These are phyloP conservation scores for Helicoverpa zea DNA, from an alignment of 1,140 invertebrate genomes.

Conservation along the genomic window DNA sequence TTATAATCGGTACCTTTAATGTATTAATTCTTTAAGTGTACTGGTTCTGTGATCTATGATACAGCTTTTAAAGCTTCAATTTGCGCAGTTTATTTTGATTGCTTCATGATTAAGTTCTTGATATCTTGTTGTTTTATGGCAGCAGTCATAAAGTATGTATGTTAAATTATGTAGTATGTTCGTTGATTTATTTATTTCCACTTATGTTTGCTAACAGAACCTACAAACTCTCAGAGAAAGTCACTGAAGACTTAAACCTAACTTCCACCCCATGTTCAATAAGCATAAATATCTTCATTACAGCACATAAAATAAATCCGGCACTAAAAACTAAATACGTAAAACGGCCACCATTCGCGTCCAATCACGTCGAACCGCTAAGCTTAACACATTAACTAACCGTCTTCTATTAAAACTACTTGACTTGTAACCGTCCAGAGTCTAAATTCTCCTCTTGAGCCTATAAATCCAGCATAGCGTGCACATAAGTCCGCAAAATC, in stretches of 20 bases:
- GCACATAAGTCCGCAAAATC: constrained; percentile 36
- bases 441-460: constrained; percentile 32
- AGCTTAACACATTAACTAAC: background rate
- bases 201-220: background rate
- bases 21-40: constrained; percentile 14
- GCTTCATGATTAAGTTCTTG: background rate
- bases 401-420: constrained; percentile 37
- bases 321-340: background rate
- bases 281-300: background rate
- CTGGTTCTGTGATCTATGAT: background rate
- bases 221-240: background rate
- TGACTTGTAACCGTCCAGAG: constrained; percentile 18
- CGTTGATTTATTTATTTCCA: too few relatives aligned
- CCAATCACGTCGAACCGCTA: constrained; percentile 11
- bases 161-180: too few relatives aligned
- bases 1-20: constrained; percentile 34
- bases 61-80: background rate
- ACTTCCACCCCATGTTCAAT: too few relatives aligned
- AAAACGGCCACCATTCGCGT: constrained; percentile 7
- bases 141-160: too few relatives aligned
- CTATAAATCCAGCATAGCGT: constrained; percentile 36
- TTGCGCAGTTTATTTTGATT: background rate
- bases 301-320: background rate
- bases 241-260: background rate
- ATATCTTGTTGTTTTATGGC: background rate